Evolutionary conservation across 2,888 invertebrate species (phyloP).

Genomic region (Hirtodrosophila alboralis): DNA sequence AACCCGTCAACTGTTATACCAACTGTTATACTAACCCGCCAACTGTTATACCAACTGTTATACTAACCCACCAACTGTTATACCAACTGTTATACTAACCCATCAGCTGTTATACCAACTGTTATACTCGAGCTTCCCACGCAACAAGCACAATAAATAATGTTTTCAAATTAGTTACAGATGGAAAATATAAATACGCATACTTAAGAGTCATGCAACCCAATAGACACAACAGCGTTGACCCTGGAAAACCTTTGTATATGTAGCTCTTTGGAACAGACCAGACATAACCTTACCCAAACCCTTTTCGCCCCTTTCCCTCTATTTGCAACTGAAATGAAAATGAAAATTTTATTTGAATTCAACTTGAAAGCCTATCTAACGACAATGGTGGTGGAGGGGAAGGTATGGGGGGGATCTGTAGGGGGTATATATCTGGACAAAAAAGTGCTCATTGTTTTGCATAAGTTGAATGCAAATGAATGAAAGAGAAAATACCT

Average conservation of each 20-base stretch:
- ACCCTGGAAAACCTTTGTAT: slow-evolving; percentile 5
- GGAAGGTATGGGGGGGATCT: neutral
- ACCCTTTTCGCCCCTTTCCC: slow-evolving; percentile 5
- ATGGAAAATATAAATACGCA: slow-evolving; percentile 49
- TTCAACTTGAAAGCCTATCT: slow-evolving; percentile 47
- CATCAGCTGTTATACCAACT: slow-evolving; percentile 4
- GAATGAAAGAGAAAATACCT: slow-evolving; percentile 54
- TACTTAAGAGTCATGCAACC: slow-evolving; percentile 58
- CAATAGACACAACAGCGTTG: too few relatives aligned
- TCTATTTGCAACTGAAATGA: slow-evolving; percentile 46
- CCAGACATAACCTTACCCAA: slow-evolving; percentile 18
- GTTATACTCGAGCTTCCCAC: neutral
- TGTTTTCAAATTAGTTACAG: slow-evolving; percentile 24
- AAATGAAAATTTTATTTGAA: slow-evolving; percentile 67
- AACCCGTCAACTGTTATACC: too few relatives aligned
- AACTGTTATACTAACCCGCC: too few relatives aligned
- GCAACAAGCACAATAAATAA: slow-evolving; percentile 17
- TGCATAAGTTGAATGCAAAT: slow-evolving; percentile 66
- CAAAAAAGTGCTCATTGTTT: slow-evolving; percentile 65
- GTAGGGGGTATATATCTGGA: slow-evolving; percentile 18
- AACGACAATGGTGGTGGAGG: slow-evolving; percentile 7
- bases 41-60: too few relatives aligned
- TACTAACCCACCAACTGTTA: too few relatives aligned
- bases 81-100: slow-evolving; percentile 1
- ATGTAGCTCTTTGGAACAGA: slow-evolving; percentile 9